Evolutionary conservation across 2,113 vertebrate species (phyloP), one percentile per base, ranked within the genome.

Genomic region (Caranx melampygus): DNA sequence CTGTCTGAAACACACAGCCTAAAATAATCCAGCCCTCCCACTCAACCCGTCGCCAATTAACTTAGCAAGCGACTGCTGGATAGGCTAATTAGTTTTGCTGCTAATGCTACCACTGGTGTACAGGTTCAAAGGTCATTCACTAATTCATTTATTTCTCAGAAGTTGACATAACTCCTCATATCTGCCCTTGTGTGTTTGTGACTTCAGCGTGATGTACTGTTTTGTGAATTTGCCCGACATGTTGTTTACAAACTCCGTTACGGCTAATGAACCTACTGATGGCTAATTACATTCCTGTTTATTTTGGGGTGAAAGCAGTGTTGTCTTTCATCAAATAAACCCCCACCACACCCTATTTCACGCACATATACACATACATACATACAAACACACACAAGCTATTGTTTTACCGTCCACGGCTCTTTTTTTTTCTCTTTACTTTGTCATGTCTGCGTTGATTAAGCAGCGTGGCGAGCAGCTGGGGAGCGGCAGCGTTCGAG

Each of bases 391-490:
- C 18, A 58, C 5, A 12, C 67, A 45, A 45, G 18, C 59, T 63
- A 75, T 81, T 78, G 64, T 69, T 79, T 74, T 49, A 63, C 54
- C 31, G 0, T 60, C 44, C 51, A 3, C 0, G 0, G 1, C 59
- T 64, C 21, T 81, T 71, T 78, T 26, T 26, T 26, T 26, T 79
- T 51, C 14, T 59, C 79, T 87, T 73, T 58, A 37, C 72, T 87
- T 69, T 80, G 72, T 51, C 61, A 60, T 18, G 65, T 75, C 44
- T 57, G 59, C 9, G 57, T 85, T 90, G 82, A 91, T 93, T 87
- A 87, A 85, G 83, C 78, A 35, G 72, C 62, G 51, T 0, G 45
- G 59, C 14, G 57, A 90, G 88, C 91, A 92, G 91, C 89, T 88
- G 89, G 70, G 79, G 63, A 78, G 67, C 74, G 26, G 87, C 78